phyloP scores from a whole-genome alignment of 92 coral and sea anemone genomes.

The Epizoanthus stellaris region DNA sequence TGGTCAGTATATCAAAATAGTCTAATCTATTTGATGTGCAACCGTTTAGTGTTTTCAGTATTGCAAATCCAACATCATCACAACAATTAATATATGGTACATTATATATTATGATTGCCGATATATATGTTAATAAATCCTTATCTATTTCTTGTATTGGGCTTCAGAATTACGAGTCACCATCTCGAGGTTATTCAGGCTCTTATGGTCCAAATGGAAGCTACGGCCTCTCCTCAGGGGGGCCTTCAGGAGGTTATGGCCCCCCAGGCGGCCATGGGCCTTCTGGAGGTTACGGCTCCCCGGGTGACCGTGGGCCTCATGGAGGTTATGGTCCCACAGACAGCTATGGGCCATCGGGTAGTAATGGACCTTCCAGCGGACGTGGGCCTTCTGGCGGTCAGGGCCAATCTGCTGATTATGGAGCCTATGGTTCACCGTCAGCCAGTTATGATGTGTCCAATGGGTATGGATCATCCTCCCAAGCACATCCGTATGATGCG shows the following conservation, averaged over 20 bases:
- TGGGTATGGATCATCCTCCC: not conserved
- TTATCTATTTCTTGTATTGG: too few species aligned
- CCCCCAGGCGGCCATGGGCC: not conserved
- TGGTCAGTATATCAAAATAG: too few species aligned
- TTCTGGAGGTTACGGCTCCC: slow-evolving; percentile 6
- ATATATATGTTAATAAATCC: too few species aligned
- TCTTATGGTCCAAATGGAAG: not conserved
- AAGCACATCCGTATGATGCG: slow-evolving; percentile 1
- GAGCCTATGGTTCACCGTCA: not conserved
- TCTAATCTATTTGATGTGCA: too few species aligned
- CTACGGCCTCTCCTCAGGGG: slow-evolving; percentile 12
- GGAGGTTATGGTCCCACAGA: slow-evolving; percentile 13
- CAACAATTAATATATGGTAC: too few species aligned
- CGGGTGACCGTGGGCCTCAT: not conserved
- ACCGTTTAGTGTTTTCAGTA: too few species aligned
- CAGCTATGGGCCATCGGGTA: not conserved
- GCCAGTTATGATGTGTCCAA: not conserved
- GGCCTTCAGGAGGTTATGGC: slow-evolving; percentile 11
- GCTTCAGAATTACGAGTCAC: too few species aligned
- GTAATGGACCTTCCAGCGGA: not conserved
- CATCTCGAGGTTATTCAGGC: too few species aligned
- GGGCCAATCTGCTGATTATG: not conserved
- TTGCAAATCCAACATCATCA: too few species aligned
- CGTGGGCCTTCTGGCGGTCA: not conserved
- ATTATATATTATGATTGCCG: too few species aligned